A percentile compares a stretch with the other conserved stretches of the same genome.
phyloP scores from a whole-genome alignment of 2,888 invertebrate species.

The Cremastinae sp. region DNA sequence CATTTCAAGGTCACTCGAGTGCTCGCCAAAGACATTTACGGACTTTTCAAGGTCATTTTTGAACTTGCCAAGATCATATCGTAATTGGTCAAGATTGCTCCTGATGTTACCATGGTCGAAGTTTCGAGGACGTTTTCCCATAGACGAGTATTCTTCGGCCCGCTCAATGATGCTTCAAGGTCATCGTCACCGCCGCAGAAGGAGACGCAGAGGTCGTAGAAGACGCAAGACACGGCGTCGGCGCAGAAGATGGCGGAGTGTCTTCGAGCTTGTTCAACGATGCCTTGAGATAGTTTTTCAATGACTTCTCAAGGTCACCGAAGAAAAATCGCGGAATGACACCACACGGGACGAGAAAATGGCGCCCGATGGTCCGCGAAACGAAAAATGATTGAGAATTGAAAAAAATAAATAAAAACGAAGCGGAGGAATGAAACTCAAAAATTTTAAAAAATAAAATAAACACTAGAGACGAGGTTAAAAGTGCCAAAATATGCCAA shows the following conservation, averaged over 20 bases:
- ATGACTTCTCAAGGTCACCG: neutral
- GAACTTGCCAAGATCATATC: no score
- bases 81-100: no score
- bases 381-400: neutral
- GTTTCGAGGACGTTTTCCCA: no score
- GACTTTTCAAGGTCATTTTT: no score
- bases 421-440: constrained; percentile 71
- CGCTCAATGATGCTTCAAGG: neutral
- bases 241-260: constrained; percentile 47
- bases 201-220: constrained; percentile 59
- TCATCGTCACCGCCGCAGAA: constrained; percentile 44
- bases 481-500: constrained; percentile 69
- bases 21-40: no score
- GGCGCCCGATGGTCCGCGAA: neutral
- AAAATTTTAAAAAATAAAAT: constrained; percentile 45
- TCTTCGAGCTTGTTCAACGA: no score
- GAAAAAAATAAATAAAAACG: constrained; percentile 27
- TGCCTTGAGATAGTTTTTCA: no score
- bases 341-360: neutral
- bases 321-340: neutral
- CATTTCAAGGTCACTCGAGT: no score
- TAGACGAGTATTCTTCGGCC: no score
- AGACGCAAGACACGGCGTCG: constrained; percentile 51
- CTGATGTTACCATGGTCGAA: no score
- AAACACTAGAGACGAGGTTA: constrained; percentile 56